A percentile compares a stretch with the other conserved stretches of the same genome.
These are phyloP conservation scores for Aphrophora alni DNA, from an alignment of 2,888 invertebrate species.

Conservation along the genomic window DNA sequence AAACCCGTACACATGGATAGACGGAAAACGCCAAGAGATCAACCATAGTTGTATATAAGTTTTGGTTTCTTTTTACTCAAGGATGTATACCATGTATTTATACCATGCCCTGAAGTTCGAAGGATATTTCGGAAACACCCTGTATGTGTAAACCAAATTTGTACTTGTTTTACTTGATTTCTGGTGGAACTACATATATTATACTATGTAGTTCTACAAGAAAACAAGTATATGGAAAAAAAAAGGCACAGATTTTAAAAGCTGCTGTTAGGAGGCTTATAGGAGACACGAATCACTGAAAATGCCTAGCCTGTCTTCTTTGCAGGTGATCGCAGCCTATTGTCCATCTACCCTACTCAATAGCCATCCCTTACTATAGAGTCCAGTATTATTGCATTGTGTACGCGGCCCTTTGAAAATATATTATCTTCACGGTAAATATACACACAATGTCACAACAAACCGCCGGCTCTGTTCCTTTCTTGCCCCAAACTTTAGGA, in stretches of 20 bases:
- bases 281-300: background rate
- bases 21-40: too few species aligned
- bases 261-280: background rate
- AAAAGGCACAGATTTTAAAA: background rate
- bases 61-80: too few species aligned
- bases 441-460: constrained; percentile 6
- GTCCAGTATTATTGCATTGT: background rate
- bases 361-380: background rate
- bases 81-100: too few species aligned
- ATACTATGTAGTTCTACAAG: too few species aligned
- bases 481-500: background rate
- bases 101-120: too few species aligned
- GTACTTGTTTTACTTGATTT: too few species aligned
- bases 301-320: background rate
- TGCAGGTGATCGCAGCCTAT: constrained; percentile 2
- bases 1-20: too few species aligned
- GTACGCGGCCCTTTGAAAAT: background rate
- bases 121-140: too few species aligned
- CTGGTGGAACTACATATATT: too few species aligned
- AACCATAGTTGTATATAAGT: too few species aligned
- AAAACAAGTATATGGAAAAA: too few species aligned
- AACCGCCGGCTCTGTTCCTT: background rate
- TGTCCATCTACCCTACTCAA: background rate
- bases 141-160: too few species aligned
- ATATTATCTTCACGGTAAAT: constrained; percentile 6